Percentiles rank a stretch among this genome's conserved stretches.
Evolutionary conservation across 2,797 vertebrate species (phyloP).

Genomic region (Bovichtus variegatus): DNA sequence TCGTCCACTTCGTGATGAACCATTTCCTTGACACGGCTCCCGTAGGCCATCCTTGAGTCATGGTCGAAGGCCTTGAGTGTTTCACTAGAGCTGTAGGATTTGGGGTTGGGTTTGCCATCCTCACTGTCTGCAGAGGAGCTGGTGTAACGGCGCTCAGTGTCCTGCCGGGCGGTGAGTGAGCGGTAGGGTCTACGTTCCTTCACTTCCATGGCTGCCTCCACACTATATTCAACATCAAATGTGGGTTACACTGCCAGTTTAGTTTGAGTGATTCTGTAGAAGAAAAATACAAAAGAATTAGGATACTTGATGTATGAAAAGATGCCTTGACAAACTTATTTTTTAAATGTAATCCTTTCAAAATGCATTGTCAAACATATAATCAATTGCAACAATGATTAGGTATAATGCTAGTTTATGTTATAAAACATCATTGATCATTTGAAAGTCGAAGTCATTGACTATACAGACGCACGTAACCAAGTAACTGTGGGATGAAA

Average conservation of each 20-base stretch:
- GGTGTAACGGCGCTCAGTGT: constrained; percentile 95
- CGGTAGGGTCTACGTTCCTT: constrained; percentile 98
- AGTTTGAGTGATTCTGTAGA: constrained; percentile 78
- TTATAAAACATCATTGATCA: background rate
- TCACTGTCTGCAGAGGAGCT: constrained; percentile 96
- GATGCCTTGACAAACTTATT: constrained; percentile 1
- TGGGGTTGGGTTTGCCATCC: constrained; percentile 92
- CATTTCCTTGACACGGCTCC: constrained; percentile 93
- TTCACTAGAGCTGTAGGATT: constrained; percentile 99
- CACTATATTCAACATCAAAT: constrained; percentile 86
- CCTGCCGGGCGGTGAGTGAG: constrained; percentile 94
- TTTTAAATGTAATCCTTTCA: constrained; percentile 3
- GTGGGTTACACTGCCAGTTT: constrained; percentile 59
- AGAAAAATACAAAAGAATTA: background rate
- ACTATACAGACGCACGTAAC: constrained; percentile 20
- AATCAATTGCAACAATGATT: background rate
- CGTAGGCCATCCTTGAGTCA: constrained; percentile 92
- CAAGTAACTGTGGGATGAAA: constrained; percentile 47
- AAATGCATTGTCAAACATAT: constrained; percentile 9
- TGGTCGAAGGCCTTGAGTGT: constrained; percentile 99
- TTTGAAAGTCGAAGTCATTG: constrained; percentile 6
- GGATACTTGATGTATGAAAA: background rate
- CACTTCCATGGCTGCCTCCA: constrained; percentile 93
- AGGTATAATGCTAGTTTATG: background rate
- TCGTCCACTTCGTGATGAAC: constrained; percentile 97